Base-by-base conservation (phyloP, 2,888 invertebrate species). In the Incurvaria masculella region DNA sequence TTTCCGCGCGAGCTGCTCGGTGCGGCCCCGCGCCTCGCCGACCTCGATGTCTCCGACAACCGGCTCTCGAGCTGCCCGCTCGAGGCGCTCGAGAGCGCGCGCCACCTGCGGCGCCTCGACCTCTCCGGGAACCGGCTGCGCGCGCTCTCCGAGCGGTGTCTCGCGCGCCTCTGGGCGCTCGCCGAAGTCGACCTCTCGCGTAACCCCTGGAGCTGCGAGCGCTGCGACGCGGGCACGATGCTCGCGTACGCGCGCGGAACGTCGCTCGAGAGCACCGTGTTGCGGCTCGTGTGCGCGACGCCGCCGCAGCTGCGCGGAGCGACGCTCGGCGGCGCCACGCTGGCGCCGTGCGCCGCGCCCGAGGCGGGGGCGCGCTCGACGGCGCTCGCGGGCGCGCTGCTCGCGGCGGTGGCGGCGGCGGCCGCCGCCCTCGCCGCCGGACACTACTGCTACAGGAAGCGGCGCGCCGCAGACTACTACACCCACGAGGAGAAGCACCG, bases 31-130 rank as follows among this genome's bases (percentile, higher is more conserved):
- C 80, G 82, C 55, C 66, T 91, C 51, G 78, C 80, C 48, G 79
- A 80, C 51, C 72, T 91, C 53, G 89, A 91, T 70, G 69, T 91
- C 57, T 89, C 89, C 26, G 83, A 85, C 61, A 91, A 91, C 69
- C 80, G 83, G 61, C 73, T 91, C 49, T 72, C 69, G 1, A 74
- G 69, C 44, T 73, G 88, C 56, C 83, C 81, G 10, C 72, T 72
- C 26, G 80, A 82, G 56, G 66, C 82, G 43, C 64, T 88, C 1
- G 68, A 73, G 2, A 79, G 82, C 49, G 79, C 85, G 1, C 76
- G 75, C 58, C 78, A 80, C 61, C 65, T 87, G 44, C 73, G 84
- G 63, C 80, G 80, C 57, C 67, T 91, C 53, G 89, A 91, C 68
- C 66, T 90, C 56, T 88, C 89, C n/a, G 74, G 84, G 56, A 92